These are phyloP conservation scores for Melanostoma scalare DNA, from an alignment of 2,888 invertebrate genomes.

Conservation along the genomic window DNA sequence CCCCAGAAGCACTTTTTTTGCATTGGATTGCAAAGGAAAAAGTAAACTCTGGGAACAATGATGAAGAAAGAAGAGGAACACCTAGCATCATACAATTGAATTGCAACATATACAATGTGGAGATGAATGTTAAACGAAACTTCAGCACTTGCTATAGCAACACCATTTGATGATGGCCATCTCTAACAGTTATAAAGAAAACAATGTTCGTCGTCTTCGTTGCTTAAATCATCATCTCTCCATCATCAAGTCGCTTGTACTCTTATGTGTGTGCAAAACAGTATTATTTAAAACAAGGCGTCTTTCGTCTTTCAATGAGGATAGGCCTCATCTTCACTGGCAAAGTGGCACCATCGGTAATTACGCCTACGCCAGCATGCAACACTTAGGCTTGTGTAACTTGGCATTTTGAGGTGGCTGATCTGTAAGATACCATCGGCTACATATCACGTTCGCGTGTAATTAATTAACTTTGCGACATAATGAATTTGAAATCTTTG, in stretches of 20 bases:
- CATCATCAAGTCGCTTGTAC: constrained; percentile 23
- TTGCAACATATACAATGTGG: constrained; percentile 59
- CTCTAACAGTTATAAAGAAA: constrained; percentile 67
- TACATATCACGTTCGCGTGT: constrained; percentile 62
- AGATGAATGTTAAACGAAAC: constrained; percentile 37
- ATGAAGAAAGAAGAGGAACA: constrained; percentile 37
- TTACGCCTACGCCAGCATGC: constrained; percentile 62
- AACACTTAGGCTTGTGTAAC: constrained; percentile 56
- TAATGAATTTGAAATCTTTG: constrained; percentile 40
- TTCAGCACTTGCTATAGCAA: constrained; percentile 35
- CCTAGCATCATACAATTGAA: constrained; percentile 60
- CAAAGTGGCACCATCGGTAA: constrained; percentile 22
- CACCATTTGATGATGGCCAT: constrained; percentile 47
- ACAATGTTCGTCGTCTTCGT: constrained; percentile 49
- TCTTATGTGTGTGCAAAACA: constrained; percentile 6
- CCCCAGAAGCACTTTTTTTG: constrained; percentile 58
- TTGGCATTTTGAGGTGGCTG: constrained; percentile 38
- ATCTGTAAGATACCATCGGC: constrained; percentile 44
- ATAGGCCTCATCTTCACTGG: constrained; percentile 22
- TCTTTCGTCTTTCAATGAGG: background rate
- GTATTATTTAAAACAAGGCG: constrained; percentile 28
- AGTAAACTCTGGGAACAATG: constrained; percentile 46
- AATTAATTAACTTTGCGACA: constrained; percentile 67
- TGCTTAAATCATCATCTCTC: constrained; percentile 50
- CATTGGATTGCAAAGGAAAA: constrained; percentile 32